Evolutionary conservation across 2,797 vertebrate species (phyloP).

Genomic region (Gymnopithys bicolor): DNA sequence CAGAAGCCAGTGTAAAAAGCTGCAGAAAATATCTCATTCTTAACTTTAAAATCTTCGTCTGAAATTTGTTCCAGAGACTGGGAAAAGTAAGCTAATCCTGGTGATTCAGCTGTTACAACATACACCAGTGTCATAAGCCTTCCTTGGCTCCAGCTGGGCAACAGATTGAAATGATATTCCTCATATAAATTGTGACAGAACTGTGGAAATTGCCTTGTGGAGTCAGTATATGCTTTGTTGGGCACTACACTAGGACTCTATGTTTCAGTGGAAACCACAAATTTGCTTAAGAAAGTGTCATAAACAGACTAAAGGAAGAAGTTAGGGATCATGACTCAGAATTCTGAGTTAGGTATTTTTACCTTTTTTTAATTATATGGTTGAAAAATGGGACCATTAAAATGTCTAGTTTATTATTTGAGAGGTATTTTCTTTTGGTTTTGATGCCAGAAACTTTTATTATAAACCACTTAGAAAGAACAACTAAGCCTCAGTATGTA

Average conservation of each 20-base stretch:
- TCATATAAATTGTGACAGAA: neutral
- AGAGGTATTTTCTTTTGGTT: neutral
- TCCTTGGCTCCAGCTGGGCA: neutral
- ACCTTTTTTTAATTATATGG: neutral
- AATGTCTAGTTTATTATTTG: neutral
- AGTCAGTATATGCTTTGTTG: neutral
- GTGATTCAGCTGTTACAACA: neutral
- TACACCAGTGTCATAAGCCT: neutral
- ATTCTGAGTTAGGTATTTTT: neutral
- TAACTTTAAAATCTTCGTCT: neutral
- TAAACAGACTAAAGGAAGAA: neutral
- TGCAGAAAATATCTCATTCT: neutral
- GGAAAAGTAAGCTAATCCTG: neutral
- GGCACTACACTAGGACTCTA: neutral
- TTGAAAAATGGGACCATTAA: neutral
- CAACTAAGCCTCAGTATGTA: rapidly evolving
- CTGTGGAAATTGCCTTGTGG: neutral
- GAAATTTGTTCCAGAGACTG: neutral
- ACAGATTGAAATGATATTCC: neutral
- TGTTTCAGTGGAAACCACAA: neutral
- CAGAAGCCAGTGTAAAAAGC: neutral
- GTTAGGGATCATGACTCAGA: neutral
- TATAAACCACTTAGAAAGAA: neutral
- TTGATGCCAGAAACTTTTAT: neutral
- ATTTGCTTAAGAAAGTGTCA: neutral